Evolutionary conservation across 2,888 invertebrate genomes (phyloP).

Genomic region (Cyclophora punctaria): DNA sequence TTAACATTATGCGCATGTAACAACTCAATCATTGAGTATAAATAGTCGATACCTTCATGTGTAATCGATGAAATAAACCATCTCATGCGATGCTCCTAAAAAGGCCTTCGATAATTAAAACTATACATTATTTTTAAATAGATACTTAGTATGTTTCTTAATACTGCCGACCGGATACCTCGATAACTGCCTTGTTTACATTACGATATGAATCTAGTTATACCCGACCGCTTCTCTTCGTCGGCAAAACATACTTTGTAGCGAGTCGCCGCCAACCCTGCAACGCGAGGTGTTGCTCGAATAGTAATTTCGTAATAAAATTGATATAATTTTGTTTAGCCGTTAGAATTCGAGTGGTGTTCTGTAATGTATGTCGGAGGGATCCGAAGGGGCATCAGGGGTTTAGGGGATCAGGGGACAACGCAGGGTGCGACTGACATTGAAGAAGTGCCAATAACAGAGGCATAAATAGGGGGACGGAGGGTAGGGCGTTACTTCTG

Average conservation of each 20-base stretch:
- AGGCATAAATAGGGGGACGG: conserved; percentile 73
- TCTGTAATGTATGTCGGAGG: conserved; percentile 63
- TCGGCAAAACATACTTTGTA: conserved; percentile 24
- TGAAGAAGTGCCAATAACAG: conserved; percentile 77
- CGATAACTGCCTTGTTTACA: conserved; percentile 54
- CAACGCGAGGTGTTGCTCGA: conserved; percentile 14
- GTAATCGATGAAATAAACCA: conserved; percentile 43
- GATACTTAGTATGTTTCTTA: conserved; percentile 39
- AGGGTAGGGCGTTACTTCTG: conserved; percentile 66
- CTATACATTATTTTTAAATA: conserved; percentile 24
- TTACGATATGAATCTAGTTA: conserved; percentile 37
- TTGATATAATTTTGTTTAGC: conserved; percentile 70
- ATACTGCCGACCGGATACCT: conserved; percentile 42
- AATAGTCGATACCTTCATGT: conserved; percentile 37
- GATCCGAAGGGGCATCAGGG: conserved; percentile 46
- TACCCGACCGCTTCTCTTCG: conserved; percentile 35
- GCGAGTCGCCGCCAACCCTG: conserved; percentile 13
- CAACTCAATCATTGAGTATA: conserved; percentile 35
- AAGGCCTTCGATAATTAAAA: conserved; percentile 37
- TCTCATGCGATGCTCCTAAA: conserved; percentile 37
- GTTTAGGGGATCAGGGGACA: conserved; percentile 56
- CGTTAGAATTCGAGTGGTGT: conserved; percentile 65
- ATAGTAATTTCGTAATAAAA: conserved; percentile 65
- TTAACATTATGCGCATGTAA: conserved; percentile 33
- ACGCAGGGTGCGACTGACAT: conserved; percentile 74